These are phyloP conservation scores for Drosophila orosa DNA, from an alignment of 1,140 invertebrate species.

Conservation along the genomic window DNA sequence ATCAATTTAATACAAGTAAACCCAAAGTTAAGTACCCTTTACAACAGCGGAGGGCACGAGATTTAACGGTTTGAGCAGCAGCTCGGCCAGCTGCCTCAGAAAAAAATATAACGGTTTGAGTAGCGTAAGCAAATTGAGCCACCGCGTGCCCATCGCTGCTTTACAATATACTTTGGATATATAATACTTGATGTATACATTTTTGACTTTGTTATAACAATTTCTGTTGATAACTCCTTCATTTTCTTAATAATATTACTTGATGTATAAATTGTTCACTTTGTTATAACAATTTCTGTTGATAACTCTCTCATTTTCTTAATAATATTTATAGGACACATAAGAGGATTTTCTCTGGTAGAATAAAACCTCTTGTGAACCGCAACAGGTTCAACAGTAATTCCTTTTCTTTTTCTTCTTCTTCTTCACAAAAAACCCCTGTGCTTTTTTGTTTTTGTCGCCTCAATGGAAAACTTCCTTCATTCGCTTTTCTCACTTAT, in stretches of 20 bases:
- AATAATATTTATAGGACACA: no score
- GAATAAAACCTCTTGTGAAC: conserved; percentile 4
- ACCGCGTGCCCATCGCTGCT: no score
- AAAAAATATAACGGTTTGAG: no score
- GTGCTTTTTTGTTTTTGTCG: not conserved
- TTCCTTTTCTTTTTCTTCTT: not conserved
- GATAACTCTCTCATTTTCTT: not conserved
- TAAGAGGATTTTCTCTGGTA: not conserved
- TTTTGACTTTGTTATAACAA: not conserved
- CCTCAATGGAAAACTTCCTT: conserved; percentile 4
- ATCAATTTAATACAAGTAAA: not conserved
- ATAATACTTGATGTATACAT: not conserved
- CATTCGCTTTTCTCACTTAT: conserved; percentile 22
- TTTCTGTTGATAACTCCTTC: not conserved
- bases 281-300: not conserved
- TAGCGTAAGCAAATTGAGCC: no score
- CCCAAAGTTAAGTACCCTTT: no score
- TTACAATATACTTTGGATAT: no score
- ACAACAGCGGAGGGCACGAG: no score
- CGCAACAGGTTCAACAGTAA: conserved; percentile 39
- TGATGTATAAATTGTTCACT: not conserved
- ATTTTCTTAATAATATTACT: not conserved
- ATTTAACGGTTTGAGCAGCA: no score
- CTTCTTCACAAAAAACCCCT: not conserved
- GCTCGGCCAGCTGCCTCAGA: no score